phyloP scores from a whole-genome alignment of 2,888 invertebrate species.

The Seladonia tumulorum region DNA sequence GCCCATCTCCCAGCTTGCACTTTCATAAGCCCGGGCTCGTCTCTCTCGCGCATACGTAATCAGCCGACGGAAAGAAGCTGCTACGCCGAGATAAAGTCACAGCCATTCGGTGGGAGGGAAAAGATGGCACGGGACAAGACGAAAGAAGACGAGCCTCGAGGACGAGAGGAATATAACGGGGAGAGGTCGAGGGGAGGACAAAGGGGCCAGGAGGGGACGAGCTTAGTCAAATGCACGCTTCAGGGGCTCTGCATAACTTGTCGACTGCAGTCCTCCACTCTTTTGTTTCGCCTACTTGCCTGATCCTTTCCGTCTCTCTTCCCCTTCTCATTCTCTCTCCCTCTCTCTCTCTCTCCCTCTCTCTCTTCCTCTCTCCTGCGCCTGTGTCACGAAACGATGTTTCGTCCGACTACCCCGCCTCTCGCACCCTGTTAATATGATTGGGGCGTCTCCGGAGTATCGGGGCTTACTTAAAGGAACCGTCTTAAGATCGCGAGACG shows the following conservation, averaged over 20 bases:
- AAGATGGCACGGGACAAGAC: constrained; percentile 34
- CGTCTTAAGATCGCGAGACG: constrained; percentile 55
- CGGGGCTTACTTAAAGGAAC: constrained; percentile 55
- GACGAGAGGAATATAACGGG: constrained; percentile 28
- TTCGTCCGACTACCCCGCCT: background rate
- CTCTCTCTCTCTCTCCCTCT: background rate
- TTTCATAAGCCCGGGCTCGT: constrained; percentile 76
- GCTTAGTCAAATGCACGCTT: constrained; percentile 81
- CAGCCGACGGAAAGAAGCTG: constrained; percentile 76
- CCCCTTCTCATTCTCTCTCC: background rate
- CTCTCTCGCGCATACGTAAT: constrained; percentile 78
- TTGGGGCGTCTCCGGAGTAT: constrained; percentile 60
- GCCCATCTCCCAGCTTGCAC: constrained; percentile 73
- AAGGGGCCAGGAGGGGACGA: constrained; percentile 50
- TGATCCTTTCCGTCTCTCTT: constrained; percentile 56
- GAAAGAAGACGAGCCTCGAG: constrained; percentile 24
- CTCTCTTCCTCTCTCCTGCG: background rate
- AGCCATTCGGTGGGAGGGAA: constrained; percentile 37
- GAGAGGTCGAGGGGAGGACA: constrained; percentile 35
- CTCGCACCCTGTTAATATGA: constrained; percentile 65
- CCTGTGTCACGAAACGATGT: background rate
- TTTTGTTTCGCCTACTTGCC: constrained; percentile 77
- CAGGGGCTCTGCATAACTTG: constrained; percentile 80
- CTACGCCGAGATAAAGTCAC: constrained; percentile 77
- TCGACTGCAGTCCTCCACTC: constrained; percentile 78